A percentile compares a stretch with the other conserved stretches of the same genome.
Conservation (phyloP, 2,888 invertebrate genomes). For the Pandemis heparana region DNA sequence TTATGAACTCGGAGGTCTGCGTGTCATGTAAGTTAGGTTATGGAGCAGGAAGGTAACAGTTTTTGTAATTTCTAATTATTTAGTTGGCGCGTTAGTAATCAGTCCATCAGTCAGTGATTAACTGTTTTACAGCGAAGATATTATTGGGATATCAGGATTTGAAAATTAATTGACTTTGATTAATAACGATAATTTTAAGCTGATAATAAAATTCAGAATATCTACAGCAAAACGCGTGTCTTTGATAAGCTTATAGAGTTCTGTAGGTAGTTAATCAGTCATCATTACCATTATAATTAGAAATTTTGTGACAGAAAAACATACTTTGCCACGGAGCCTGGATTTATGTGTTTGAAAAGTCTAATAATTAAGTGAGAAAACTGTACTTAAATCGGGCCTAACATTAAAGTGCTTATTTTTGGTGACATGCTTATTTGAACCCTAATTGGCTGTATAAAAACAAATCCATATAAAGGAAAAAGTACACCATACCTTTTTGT, state of each 20-base stretch:
- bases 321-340: not conserved
- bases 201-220: not conserved
- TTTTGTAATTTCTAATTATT: too few species aligned
- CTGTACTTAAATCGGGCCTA: not conserved
- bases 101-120: too few species aligned
- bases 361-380: not conserved
- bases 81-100: too few species aligned
- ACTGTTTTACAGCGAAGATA: too few species aligned
- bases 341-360: not conserved
- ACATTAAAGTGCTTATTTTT: not conserved
- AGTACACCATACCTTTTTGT: not conserved
- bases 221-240: not conserved
- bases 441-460: not conserved
- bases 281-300: not conserved
- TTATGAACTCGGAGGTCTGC: too few species aligned
- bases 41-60: too few species aligned
- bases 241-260: not conserved
- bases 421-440: not conserved
- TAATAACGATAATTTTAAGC: conserved; percentile 33
- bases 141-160: not conserved
- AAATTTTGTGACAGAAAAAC: not conserved
- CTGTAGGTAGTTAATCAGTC: not conserved
- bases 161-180: not conserved
- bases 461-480: not conserved
- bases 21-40: too few species aligned